These are phyloP conservation scores for Drosophila siamana DNA, from an alignment of 2,888 invertebrate genomes.

Conservation along the genomic window DNA sequence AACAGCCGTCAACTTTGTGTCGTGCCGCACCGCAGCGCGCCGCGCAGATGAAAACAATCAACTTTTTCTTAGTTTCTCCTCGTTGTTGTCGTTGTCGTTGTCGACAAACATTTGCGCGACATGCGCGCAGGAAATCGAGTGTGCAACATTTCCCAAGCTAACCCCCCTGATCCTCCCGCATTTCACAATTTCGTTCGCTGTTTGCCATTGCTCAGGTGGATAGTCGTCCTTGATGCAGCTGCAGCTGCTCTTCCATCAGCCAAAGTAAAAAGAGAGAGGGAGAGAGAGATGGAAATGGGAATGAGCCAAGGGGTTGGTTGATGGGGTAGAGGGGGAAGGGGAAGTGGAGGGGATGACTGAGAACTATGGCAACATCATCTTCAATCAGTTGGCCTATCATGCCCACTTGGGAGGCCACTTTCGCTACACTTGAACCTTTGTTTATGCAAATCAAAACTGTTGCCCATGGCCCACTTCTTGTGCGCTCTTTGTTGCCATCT, in stretches of 20 bases:
- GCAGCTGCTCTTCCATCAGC: constrained; percentile 29
- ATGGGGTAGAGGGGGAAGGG: not conserved
- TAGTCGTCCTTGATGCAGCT: constrained; percentile 57
- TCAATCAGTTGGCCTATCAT: constrained; percentile 69
- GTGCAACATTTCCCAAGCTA: constrained; percentile 61
- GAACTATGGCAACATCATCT: constrained; percentile 45
- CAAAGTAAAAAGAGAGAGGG: constrained; percentile 15
- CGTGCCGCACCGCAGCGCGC: constrained; percentile 1
- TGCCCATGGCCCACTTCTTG: constrained; percentile 74
- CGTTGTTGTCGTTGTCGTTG: constrained; percentile 52
- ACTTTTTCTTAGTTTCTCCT: constrained; percentile 56
- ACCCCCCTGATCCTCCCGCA: not conserved
- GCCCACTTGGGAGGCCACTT: constrained; percentile 70
- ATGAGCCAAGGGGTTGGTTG: too few relatives aligned
- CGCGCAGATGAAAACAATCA: constrained; percentile 65
- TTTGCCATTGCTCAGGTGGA: constrained; percentile 54
- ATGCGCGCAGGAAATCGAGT: constrained; percentile 79
- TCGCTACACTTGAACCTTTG: constrained; percentile 76
- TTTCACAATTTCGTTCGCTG: constrained; percentile 13
- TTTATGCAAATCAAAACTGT: constrained; percentile 78
- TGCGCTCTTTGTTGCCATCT: constrained; percentile 36
- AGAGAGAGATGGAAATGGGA: constrained; percentile 10
- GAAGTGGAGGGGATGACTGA: not conserved
- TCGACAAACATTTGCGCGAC: constrained; percentile 69
- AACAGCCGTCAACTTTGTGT: constrained; percentile 14